Base-by-base conservation (phyloP, 2,888 invertebrate species). In the Hypsopygia costalis region DNA sequence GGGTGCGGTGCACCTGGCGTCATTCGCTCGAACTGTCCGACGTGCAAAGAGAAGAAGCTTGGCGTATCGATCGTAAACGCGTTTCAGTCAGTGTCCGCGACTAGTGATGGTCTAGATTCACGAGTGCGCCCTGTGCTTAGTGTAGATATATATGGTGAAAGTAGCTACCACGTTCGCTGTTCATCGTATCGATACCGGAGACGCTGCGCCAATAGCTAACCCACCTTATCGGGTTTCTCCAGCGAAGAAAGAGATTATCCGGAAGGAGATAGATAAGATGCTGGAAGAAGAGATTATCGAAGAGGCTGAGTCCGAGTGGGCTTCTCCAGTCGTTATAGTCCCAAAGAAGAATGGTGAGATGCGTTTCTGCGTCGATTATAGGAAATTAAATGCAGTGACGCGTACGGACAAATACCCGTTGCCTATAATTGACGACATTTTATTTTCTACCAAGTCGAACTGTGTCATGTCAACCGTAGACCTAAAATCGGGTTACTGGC, bases 1-100 rank as follows among this genome's bases (percentile, higher is more conserved):
- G 43, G 40, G 6, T 43, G 41, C 11, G 43, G 43, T 1, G 31
- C 41, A 12, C 40, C 37, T 8, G 43, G 43, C 2, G 35, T 46
- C 4, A 43, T 43, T 5, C 43, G 43, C 1, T 43, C 43, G 1
- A 40, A 43, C 20, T 43, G 16, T 16, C 16, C 16, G 2, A 3
- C 16, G 16, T 27, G 27, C 2, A 1, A 6, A 2, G 9, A 7
- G 6, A 27, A n/a, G 9, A 27, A 27, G 6, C 4, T 6, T 4
- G 7, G 4, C 6, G 2, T 6, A 6, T 27, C 27, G 1, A 3
- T 4, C 16, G 16, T 16, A 3, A n/a, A n/a, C n/a, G 16, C 16
- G 2, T 16, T 16, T 4, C 16, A 16, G 4, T 16, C 16, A 16
- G 16, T 16, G 16, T 16, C 16, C 16, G 16, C 16, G 16, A 16